Conservation (phyloP, 2,888 invertebrate species). For the Furcula furcula region DNA sequence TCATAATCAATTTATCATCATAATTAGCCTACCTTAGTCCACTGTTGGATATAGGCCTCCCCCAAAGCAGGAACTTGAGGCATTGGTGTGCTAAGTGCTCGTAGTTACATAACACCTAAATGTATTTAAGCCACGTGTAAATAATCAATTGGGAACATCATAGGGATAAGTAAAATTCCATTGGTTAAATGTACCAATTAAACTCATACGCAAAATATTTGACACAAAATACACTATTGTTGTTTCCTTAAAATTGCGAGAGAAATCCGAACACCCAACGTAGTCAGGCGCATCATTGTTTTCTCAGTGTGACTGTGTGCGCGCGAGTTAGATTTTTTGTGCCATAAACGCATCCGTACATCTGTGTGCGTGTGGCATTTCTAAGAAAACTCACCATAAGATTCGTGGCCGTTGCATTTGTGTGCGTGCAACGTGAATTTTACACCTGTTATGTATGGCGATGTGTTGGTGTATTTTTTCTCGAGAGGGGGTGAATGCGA, state of each 20-base stretch:
- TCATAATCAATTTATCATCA: too few relatives aligned
- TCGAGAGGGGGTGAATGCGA: constrained; percentile 53
- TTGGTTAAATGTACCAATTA: too few relatives aligned
- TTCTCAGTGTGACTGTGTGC: constrained; percentile 37
- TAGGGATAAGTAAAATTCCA: too few relatives aligned
- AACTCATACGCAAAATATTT: too few relatives aligned
- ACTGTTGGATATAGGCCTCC: too few relatives aligned
- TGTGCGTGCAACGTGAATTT: constrained; percentile 41
- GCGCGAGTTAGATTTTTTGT: constrained; percentile 49
- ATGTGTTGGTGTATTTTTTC: constrained; percentile 34
- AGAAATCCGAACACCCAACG: constrained; percentile 28
- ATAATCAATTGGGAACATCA: too few relatives aligned
- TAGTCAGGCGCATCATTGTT: constrained; percentile 46
- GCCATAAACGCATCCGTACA: constrained; percentile 18
- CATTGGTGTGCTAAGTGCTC: too few relatives aligned
- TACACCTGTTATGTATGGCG: constrained; percentile 49
- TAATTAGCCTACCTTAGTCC: too few relatives aligned
- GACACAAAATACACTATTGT: too few relatives aligned
- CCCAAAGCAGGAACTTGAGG: too few relatives aligned
- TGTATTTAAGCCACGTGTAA: too few relatives aligned
- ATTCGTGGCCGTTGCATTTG: constrained; percentile 18
- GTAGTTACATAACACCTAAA: too few relatives aligned
- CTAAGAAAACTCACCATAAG: constrained; percentile 47
- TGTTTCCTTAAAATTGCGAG: constrained; percentile 32
- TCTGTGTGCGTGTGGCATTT: constrained; percentile 45